phyloP scores from a whole-genome alignment of 2,113 vertebrate genomes.

The Propithecus coquereli region DNA sequence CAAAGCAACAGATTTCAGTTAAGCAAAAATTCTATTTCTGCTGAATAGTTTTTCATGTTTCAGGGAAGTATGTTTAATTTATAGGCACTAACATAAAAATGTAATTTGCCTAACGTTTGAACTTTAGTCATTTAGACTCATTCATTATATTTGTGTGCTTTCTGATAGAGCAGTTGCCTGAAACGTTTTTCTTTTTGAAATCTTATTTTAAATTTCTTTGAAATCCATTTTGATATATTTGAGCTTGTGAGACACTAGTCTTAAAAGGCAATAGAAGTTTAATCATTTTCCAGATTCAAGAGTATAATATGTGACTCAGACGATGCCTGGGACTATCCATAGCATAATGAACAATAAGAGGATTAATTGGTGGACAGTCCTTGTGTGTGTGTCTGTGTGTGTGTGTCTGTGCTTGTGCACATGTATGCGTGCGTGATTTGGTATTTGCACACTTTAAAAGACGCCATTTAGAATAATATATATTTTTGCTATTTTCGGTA shows the following conservation, averaged over 20 bases:
- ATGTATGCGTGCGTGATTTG: not conserved
- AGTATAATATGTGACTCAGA: not conserved
- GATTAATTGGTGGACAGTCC: not conserved
- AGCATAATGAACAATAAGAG: not conserved
- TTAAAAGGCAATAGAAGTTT: not conserved
- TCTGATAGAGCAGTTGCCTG: not conserved
- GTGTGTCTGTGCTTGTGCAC: not conserved
- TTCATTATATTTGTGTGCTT: not conserved
- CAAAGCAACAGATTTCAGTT: conserved; percentile 6
- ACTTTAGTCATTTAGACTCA: not conserved
- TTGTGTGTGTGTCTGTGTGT: not conserved
- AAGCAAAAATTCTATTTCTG: not conserved
- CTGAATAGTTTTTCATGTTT: not conserved
- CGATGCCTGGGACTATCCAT: not conserved
- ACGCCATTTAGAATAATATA: not conserved
- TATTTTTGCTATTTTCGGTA: not conserved
- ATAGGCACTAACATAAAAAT: not conserved
- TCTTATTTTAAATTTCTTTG: not conserved
- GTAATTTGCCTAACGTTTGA: not conserved
- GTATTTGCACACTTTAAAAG: not conserved
- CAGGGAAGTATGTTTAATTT: not conserved
- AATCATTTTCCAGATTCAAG: not conserved
- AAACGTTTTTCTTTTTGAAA: not conserved
- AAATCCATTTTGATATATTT: not conserved
- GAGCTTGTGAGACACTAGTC: not conserved